Conservation (phyloP, 2,888 invertebrate species). For the Cylloceria caligata region DNA sequence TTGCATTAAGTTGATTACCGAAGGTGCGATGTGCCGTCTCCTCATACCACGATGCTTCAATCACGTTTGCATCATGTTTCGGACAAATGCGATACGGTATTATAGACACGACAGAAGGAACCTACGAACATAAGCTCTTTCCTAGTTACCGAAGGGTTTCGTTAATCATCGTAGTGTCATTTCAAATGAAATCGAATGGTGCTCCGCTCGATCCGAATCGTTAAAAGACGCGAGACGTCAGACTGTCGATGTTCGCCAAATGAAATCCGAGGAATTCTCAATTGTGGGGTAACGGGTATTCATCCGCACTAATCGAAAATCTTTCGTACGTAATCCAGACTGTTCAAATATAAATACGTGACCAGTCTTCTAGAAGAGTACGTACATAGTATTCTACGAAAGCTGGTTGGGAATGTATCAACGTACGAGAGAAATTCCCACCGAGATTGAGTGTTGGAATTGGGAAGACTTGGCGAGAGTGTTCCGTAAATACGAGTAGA, state of each 20-base stretch:
- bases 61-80: no score
- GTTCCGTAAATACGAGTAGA: conserved; percentile 71
- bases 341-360: conserved; percentile 28
- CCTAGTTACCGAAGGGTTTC: background rate
- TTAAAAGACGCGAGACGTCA: background rate
- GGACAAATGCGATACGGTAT: no score
- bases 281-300: background rate
- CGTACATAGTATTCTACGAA: conserved; percentile 9
- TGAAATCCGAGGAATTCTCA: background rate
- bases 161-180: background rate
- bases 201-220: background rate
- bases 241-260: background rate
- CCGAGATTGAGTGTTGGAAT: conserved; percentile 56
- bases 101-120: no score
- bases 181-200: background rate
- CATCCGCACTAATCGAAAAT: conserved; percentile 36
- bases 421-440: conserved; percentile 33
- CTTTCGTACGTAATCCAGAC: conserved; percentile 28
- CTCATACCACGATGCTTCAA: no score
- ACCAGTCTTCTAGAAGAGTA: background rate
- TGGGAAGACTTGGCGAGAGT: conserved; percentile 67
- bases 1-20: no score
- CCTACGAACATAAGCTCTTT: background rate
- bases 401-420: conserved; percentile 8
- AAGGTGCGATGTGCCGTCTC: no score